Conservation (phyloP, 2,113 vertebrate species). For the Castor canadensis region DNA sequence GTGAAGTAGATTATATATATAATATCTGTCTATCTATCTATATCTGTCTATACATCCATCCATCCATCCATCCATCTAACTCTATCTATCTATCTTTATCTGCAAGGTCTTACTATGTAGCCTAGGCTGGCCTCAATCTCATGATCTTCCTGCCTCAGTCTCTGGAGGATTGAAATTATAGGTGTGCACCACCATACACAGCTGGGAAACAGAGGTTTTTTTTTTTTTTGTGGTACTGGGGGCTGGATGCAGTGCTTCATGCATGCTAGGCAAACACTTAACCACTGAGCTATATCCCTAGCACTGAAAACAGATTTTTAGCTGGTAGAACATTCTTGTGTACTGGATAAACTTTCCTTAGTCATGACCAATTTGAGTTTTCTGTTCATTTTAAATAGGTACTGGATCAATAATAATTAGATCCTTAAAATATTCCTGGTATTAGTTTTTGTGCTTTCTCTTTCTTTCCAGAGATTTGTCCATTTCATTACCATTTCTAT, state of each 20-base stretch:
- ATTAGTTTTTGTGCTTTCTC: background rate
- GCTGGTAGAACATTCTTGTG: background rate
- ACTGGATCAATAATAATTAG: background rate
- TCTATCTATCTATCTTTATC: background rate
- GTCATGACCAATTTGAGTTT: background rate
- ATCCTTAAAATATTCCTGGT: background rate
- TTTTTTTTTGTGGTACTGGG: too few species aligned
- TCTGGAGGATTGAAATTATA: background rate
- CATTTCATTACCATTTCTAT: background rate
- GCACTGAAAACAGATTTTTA: background rate
- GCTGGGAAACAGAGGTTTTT: too few species aligned
- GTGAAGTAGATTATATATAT: background rate
- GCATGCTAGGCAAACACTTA: too few species aligned
- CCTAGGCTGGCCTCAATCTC: background rate
- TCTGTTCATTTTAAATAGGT: background rate
- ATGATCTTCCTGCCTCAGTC: background rate
- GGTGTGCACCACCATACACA: background rate
- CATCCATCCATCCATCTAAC: too few species aligned
- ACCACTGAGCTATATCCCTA: background rate
- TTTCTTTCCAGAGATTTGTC: background rate
- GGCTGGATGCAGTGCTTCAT: too few species aligned
- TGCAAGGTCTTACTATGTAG: background rate
- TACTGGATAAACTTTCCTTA: background rate
- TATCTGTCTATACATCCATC: too few species aligned
- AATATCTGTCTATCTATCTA: too few species aligned